Percentiles rank a stretch among this genome's conserved stretches.
These are phyloP conservation scores for Parelbella ahira DNA, from an alignment of 2,888 invertebrate species.

Conservation along the genomic window DNA sequence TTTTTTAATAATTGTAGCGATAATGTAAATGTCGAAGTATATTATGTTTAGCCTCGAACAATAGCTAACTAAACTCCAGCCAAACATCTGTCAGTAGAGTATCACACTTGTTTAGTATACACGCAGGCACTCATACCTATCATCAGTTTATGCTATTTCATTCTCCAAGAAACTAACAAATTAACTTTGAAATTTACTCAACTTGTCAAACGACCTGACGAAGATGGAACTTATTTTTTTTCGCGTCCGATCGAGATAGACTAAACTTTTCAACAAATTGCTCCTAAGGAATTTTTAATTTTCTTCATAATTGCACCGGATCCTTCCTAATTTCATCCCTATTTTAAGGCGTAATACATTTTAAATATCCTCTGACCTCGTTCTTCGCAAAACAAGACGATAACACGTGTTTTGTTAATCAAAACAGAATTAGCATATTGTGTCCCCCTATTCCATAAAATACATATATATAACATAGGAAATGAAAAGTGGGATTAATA, in stretches of 20 bases:
- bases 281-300: slow-evolving; percentile 58
- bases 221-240: slow-evolving; percentile 50
- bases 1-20: slow-evolving; percentile 24
- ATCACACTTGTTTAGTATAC: slow-evolving; percentile 13
- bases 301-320: slow-evolving; percentile 55
- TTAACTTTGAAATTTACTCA: slow-evolving; percentile 52
- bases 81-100: slow-evolving; percentile 15
- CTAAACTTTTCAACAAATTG: slow-evolving; percentile 59
- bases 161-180: slow-evolving; percentile 43
- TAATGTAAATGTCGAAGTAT: slow-evolving; percentile 23
- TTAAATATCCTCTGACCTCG: neutral
- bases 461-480: too few species aligned
- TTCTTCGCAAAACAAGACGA: too few species aligned
- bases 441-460: too few species aligned
- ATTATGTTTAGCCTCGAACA: slow-evolving; percentile 13
- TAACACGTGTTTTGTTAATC: too few species aligned
- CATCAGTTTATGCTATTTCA: slow-evolving; percentile 24
- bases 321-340: slow-evolving; percentile 7
- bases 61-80: slow-evolving; percentile 11
- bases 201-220: slow-evolving; percentile 38
- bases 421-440: too few species aligned
- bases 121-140: too few species aligned
- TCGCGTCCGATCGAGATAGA: slow-evolving; percentile 50
- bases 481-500: too few species aligned
- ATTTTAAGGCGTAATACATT: neutral